Conservation (phyloP, 2,888 invertebrate species). For the Acrocyrtus sp. region DNA sequence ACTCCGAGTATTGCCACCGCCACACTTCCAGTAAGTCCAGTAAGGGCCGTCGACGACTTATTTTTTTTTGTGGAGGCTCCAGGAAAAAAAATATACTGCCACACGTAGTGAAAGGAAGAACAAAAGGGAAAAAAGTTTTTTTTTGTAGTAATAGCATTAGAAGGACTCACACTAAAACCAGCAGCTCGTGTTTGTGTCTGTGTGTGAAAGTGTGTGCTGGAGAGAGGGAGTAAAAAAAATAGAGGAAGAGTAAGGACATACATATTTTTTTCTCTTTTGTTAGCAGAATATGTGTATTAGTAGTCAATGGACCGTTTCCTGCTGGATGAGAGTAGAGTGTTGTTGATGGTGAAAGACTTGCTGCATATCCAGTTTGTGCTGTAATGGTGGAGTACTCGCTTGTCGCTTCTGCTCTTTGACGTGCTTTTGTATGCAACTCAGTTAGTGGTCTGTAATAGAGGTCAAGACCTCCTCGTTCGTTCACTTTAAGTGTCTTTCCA, state of each 20-base stretch:
- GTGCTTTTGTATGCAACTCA: conserved; percentile 22
- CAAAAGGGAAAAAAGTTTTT: conserved; percentile 29
- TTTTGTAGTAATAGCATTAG: conserved; percentile 3
- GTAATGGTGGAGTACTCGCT: conserved; percentile 1
- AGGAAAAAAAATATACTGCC: neutral
- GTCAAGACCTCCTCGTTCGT: conserved; percentile 29
- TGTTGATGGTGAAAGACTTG: neutral
- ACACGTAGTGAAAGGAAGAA: conserved; percentile 19
- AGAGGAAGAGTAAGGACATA: neutral
- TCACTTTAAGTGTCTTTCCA: conserved; percentile 4
- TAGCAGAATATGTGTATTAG: conserved; percentile 28
- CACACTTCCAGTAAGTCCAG: neutral
- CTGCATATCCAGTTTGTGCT: neutral
- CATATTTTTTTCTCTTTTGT: conserved; percentile 5
- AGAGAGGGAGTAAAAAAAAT: too few relatives aligned
- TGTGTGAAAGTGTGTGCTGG: conserved; percentile 9
- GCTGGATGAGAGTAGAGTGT: conserved; percentile 22
- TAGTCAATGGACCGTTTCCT: conserved; percentile 34
- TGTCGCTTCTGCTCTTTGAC: neutral
- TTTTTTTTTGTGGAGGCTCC: conserved; percentile 1
- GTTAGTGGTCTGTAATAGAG: conserved; percentile 31
- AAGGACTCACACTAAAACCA: neutral
- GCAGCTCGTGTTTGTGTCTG: neutral
- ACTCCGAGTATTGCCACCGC: neutral
- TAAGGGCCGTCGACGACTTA: neutral